A percentile compares a stretch with the other conserved stretches of the same genome.
phyloP scores from a whole-genome alignment of 2,888 invertebrate species.

The Molorchus minor region DNA sequence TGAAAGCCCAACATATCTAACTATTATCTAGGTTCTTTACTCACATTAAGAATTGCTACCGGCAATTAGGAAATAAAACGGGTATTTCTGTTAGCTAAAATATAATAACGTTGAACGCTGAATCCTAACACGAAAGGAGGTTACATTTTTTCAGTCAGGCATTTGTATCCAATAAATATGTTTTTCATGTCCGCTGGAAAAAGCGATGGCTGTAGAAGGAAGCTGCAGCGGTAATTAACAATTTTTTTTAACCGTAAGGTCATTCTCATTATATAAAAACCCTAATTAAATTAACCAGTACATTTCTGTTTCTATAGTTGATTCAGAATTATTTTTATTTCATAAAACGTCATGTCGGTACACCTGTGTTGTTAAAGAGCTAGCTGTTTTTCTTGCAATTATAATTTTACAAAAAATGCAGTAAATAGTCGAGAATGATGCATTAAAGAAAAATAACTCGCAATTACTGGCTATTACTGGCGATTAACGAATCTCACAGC shows the following conservation, averaged over 20 bases:
- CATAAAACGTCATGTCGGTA: conserved; percentile 35
- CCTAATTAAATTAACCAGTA: conserved; percentile 43
- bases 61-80: too few relatives aligned
- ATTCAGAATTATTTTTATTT: conserved; percentile 40
- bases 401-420: conserved; percentile 59
- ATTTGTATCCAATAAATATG: neutral
- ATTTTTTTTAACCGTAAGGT: conserved; percentile 22
- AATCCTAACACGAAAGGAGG: too few relatives aligned
- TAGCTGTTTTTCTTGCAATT: conserved; percentile 42
- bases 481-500: conserved; percentile 49
- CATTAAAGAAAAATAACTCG: conserved; percentile 53
- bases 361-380: conserved; percentile 48
- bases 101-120: too few relatives aligned
- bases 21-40: too few relatives aligned
- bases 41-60: too few relatives aligned
- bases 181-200: neutral
- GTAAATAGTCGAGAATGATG: conserved; percentile 57
- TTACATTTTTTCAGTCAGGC: too few relatives aligned
- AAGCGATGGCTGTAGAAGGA: conserved; percentile 15
- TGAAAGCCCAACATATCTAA: too few relatives aligned
- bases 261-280: conserved; percentile 28
- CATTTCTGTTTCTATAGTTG: conserved; percentile 32
- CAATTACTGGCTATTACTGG: conserved; percentile 58
- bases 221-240: conserved; percentile 26
- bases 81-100: too few relatives aligned